Evolutionary conservation across 2,888 invertebrate species (phyloP).

Genomic region (Melinopterus prodromus): DNA sequence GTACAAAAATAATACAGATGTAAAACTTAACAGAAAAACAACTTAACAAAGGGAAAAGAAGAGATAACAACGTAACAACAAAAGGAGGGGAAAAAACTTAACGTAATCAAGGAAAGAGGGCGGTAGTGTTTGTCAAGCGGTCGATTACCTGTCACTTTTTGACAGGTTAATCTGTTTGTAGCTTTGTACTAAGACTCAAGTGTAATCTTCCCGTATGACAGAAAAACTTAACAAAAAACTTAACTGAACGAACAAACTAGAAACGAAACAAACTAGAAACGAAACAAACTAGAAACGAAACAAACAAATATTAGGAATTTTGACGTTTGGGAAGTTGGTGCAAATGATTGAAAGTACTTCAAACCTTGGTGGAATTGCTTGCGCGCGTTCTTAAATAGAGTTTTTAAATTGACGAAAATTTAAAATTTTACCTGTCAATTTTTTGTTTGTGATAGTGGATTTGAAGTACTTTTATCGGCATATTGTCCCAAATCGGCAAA

Average conservation of each 20-base stretch:
- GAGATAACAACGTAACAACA: slow-evolving; percentile 9
- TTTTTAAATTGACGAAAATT: not conserved
- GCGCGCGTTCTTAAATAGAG: not conserved
- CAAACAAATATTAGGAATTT: not conserved
- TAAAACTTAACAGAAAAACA: slow-evolving; percentile 14
- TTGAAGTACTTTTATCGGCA: slow-evolving; percentile 5
- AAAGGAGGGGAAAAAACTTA: not conserved
- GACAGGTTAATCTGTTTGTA: not conserved
- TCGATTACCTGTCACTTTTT: slow-evolving; percentile 12
- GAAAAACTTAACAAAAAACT: not conserved
- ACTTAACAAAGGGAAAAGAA: slow-evolving; percentile 8
- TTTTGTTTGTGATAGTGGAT: slow-evolving; percentile 7
- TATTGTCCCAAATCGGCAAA: slow-evolving; percentile 12
- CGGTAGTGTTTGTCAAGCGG: slow-evolving; percentile 11
- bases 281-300: slow-evolving; percentile 7
- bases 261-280: too few species aligned
- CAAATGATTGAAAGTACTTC: slow-evolving; percentile 7
- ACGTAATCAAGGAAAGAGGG: not conserved
- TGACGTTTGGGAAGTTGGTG: slow-evolving; percentile 1
- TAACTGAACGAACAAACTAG: slow-evolving; percentile 7
- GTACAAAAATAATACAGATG: slow-evolving; percentile 13
- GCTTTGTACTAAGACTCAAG: slow-evolving; percentile 19
- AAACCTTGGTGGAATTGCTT: slow-evolving; percentile 6
- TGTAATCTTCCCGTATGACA: not conserved
- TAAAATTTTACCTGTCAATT: not conserved